Base-by-base conservation (phyloP, 2,797 vertebrate genomes). In the Spondyliosoma cantharus region DNA sequence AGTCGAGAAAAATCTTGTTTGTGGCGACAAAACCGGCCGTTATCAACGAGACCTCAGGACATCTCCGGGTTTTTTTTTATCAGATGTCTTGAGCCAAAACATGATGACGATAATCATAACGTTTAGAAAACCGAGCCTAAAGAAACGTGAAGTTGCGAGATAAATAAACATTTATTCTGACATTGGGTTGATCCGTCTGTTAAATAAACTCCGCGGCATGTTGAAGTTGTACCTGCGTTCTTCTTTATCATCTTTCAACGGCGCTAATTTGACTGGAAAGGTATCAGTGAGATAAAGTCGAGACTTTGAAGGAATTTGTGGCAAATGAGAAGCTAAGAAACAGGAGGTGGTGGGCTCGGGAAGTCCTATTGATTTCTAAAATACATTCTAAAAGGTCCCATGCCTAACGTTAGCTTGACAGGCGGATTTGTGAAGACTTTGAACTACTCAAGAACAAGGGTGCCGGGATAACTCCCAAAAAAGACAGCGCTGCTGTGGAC, bases 331-430 rank as follows among this genome's bases (percentile, higher is more conserved):
- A 82, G 76, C 53, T 29, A 45, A 65, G 80, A 62, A 62, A 60
- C 76, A 76, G 43, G 65, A 75, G 77, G 78, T 52, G 70, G 54
- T 32, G 70, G 49, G 84, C 86, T 86, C 52, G 72, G 78, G 70
- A 92, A 86, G 70, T 61, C 72, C 66, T 87, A 90, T 91, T 86
- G 91, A 93, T 93, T 93, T 93, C 86, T 90, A 88, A 92, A 93
- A 91, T 81, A 80, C 88, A 87, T 86, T 93, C 87, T 92, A 89
- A 93, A 93, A 92, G 90, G 91, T 92, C 90, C 90, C 90, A 69
- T 81, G 91, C 81, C 84, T 79, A 87, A 90, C 86, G 83, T 87
- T 76, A 80, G 82, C 70, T 75, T 93, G 91, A 93, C 92, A 92
- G 91, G 78, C 66, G 87, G 91, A 92, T 93, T 93, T 93, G 86